Evolutionary conservation across 2,113 vertebrate genomes (phyloP).

Genomic region (Prionailurus viverrinus): DNA sequence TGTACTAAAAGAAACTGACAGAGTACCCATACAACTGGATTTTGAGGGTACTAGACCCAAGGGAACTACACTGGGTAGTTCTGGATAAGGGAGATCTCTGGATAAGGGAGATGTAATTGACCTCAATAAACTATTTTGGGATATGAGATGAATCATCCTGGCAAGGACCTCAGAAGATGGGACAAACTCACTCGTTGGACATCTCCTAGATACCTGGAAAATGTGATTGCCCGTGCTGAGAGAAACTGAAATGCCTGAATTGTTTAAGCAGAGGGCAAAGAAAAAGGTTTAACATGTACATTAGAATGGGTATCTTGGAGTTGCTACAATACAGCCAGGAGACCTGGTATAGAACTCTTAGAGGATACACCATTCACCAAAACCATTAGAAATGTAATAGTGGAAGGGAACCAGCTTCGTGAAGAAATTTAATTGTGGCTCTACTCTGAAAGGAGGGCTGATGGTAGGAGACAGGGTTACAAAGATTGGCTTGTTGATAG

Average conservation of each 20-base stretch:
- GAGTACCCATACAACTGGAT: not conserved
- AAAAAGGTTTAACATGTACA: not conserved
- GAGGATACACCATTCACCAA: not conserved
- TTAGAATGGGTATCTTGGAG: fast-evolving
- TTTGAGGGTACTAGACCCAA: not conserved
- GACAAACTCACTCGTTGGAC: not conserved
- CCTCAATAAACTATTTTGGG: not conserved
- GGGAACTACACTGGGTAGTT: too few relatives aligned
- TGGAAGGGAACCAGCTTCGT: not conserved
- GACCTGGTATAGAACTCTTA: not conserved
- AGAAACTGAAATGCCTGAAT: not conserved
- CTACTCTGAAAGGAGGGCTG: not conserved
- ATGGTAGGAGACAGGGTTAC: not conserved
- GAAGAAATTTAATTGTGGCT: not conserved
- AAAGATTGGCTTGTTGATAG: not conserved
- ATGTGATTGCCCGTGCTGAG: not conserved
- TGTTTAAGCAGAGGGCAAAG: not conserved
- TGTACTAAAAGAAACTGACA: not conserved
- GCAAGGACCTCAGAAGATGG: not conserved
- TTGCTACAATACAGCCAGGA: not conserved
- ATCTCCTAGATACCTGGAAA: not conserved
- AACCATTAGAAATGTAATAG: not conserved
- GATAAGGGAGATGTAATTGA: not conserved
- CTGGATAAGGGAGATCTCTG: too few relatives aligned
- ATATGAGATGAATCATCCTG: not conserved